Conservation (phyloP, 2,888 invertebrate species). For the Caenorhabditis angaria region DNA sequence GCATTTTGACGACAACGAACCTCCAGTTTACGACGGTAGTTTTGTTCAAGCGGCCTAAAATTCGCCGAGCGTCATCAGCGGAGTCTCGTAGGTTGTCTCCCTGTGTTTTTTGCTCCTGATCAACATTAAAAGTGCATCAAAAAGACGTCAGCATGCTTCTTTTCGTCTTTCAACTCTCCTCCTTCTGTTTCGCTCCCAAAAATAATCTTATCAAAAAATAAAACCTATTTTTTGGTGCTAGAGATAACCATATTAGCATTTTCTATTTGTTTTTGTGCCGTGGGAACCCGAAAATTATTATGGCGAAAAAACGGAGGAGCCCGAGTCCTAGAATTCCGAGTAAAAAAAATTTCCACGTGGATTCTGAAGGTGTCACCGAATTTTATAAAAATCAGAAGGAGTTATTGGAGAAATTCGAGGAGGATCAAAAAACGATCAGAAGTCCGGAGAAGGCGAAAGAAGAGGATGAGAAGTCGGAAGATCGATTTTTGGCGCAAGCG, state of each 20-base stretch:
- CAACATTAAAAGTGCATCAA: no score
- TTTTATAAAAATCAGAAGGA: conserved; percentile 29
- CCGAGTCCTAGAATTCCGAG: no score
- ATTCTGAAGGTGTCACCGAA: conserved; percentile 8
- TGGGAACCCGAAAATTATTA: conserved; percentile 24
- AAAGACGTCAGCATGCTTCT: background rate
- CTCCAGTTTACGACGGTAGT: no score
- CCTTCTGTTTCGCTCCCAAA: background rate
- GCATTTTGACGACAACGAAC: no score
- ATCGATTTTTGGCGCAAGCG: conserved; percentile 31
- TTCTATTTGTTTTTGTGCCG: conserved; percentile 13
- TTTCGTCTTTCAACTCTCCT: background rate
- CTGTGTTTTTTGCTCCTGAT: no score
- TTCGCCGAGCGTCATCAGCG: no score
- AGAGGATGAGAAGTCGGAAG: conserved; percentile 40
- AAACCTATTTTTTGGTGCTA: background rate
- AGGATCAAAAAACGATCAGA: conserved; percentile 32
- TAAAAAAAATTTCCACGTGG: background rate
- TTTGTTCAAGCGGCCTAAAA: no score
- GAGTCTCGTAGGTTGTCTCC: no score
- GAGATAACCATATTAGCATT: background rate
- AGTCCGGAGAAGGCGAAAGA: conserved; percentile 12
- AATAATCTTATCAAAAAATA: background rate
- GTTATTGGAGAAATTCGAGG: conserved; percentile 24
- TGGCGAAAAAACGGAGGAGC: conserved; percentile 15